Percentiles rank a stretch among this genome's conserved stretches.
Evolutionary conservation across 1,140 invertebrate species (phyloP).

Genomic region (Leptinotarsa undecemlineata): DNA sequence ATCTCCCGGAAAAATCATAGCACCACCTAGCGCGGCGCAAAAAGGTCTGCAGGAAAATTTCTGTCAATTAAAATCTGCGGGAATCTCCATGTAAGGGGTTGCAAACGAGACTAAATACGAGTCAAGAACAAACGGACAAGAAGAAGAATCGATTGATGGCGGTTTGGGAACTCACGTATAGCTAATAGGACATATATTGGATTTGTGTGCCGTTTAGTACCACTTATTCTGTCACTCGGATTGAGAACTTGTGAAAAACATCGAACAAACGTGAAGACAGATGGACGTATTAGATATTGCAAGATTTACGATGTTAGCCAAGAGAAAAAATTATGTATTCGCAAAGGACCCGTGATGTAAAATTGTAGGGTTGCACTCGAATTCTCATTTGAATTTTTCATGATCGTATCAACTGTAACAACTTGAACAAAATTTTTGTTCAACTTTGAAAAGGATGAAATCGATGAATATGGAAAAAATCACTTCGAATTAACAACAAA

Average conservation of each 20-base stretch:
- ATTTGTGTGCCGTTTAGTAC: conserved; percentile 44
- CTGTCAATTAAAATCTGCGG: conserved; percentile 21
- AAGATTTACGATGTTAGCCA: background rate
- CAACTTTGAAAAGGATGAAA: no score
- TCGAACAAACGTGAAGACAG: conserved; percentile 7
- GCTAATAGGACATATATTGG: conserved; percentile 47
- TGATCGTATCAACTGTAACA: no score
- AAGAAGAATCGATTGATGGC: conserved; percentile 41
- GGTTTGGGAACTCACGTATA: conserved; percentile 41
- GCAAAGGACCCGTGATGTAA: no score
- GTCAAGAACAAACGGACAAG: conserved; percentile 39
- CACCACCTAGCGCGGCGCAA: background rate
- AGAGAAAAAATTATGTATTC: background rate
- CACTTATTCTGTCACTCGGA: conserved; percentile 41
- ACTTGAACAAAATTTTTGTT: no score
- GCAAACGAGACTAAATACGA: conserved; percentile 5
- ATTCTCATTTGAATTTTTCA: no score
- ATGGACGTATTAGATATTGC: conserved; percentile 12
- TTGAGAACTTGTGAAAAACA: conserved; percentile 32
- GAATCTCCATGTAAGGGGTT: conserved; percentile 40
- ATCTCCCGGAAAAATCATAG: background rate
- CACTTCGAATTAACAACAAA: no score
- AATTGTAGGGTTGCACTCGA: no score
- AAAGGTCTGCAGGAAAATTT: conserved; percentile 15
- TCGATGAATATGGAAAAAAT: no score